Evolutionary conservation across 2,888 invertebrate species (phyloP).

Genomic region (Masnerella sp.): DNA sequence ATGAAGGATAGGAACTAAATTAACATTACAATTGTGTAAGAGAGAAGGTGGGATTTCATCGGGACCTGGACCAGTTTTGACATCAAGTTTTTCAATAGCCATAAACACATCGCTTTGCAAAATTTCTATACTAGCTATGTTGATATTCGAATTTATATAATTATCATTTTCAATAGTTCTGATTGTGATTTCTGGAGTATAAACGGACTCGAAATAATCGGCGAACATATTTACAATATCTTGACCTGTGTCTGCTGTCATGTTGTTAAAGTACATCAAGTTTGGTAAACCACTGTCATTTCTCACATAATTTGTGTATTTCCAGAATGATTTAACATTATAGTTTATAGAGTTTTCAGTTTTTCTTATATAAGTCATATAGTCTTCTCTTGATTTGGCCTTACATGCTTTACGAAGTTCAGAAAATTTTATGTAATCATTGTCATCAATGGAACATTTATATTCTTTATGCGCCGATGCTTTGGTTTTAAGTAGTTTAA

Average conservation of each 20-base stretch:
- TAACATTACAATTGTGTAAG: not conserved
- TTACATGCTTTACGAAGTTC: conserved; percentile 1
- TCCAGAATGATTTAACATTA: conserved; percentile 1
- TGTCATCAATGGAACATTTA: not conserved
- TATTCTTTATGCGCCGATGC: not conserved
- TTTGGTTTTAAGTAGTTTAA: not conserved
- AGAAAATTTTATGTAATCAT: not conserved
- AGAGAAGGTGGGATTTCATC: not conserved
- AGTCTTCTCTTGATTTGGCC: not conserved
- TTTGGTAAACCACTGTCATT: not conserved
- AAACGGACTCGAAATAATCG: conserved; percentile 1
- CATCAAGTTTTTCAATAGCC: not conserved
- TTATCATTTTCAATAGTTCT: too few relatives aligned
- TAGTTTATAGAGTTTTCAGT: not conserved
- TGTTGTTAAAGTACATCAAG: not conserved
- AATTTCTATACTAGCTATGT: conserved; percentile 1
- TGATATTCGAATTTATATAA: not conserved
- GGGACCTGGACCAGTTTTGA: not conserved
- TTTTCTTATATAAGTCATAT: not conserved
- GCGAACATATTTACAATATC: not conserved
- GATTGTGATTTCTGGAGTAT: too few relatives aligned
- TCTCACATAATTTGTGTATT: not conserved
- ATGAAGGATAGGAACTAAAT: not conserved
- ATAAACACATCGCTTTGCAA: not conserved
- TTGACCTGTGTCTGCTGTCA: not conserved